Evolutionary conservation across 2,797 vertebrate genomes (phyloP).

Genomic region (Enteromius anoplus): DNA sequence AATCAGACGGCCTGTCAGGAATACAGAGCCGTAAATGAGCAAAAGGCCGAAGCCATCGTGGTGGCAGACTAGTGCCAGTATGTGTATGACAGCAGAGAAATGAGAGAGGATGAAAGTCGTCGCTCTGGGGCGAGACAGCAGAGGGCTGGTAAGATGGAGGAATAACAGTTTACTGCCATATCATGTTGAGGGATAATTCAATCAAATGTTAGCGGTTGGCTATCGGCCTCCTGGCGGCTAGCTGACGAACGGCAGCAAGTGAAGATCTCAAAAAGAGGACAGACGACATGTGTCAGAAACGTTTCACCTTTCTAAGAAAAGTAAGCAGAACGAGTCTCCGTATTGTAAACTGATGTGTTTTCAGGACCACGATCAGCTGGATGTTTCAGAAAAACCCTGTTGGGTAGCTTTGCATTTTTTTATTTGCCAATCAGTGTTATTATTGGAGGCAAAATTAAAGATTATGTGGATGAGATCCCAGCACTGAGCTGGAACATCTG

Average conservation of each 20-base stretch:
- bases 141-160: slow-evolving; percentile 49
- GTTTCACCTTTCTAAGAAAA: background rate
- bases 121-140: slow-evolving; percentile 47
- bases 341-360: background rate
- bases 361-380: background rate
- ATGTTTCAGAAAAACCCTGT: background rate
- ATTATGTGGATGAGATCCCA: background rate
- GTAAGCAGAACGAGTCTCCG: background rate
- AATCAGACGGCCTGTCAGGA: slow-evolving; percentile 58
- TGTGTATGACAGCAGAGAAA: slow-evolving; percentile 62
- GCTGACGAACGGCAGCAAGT: background rate
- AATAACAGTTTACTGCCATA: slow-evolving; percentile 60
- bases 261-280: background rate
- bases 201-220: slow-evolving; percentile 42
- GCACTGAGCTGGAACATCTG: background rate
- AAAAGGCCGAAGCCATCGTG: slow-evolving; percentile 62
- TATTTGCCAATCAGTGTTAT: background rate
- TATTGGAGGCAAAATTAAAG: background rate
- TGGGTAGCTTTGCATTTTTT: background rate
- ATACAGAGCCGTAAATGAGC: slow-evolving; percentile 65
- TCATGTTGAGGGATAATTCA: slow-evolving; percentile 59
- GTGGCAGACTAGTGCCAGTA: slow-evolving; percentile 71
- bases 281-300: background rate
- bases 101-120: slow-evolving; percentile 65
- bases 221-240: background rate